phyloP scores from a whole-genome alignment of 2,113 vertebrate genomes.

The Butorides virescens region DNA sequence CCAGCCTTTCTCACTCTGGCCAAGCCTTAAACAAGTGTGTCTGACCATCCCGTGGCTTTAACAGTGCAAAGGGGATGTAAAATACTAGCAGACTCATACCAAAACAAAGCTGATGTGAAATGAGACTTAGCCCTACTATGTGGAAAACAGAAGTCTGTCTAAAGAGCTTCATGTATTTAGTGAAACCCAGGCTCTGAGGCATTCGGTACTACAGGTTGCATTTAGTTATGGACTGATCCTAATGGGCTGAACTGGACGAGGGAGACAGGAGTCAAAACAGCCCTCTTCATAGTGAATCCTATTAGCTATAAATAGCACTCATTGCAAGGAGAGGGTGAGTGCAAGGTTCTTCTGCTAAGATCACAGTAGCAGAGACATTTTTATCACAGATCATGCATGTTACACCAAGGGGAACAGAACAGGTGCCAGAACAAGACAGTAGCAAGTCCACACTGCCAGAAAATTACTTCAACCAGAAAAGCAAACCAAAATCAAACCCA shows the following conservation, averaged over 20 bases:
- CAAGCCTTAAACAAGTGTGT: background rate
- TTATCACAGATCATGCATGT: background rate
- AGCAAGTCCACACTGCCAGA: background rate
- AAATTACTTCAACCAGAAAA: background rate
- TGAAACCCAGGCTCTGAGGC: background rate
- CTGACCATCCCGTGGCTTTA: background rate
- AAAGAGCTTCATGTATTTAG: background rate
- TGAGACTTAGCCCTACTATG: background rate
- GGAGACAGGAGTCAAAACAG: background rate
- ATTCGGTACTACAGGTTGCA: rapidly evolving
- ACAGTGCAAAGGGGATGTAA: background rate
- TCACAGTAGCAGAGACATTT: background rate
- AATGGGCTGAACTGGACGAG: background rate
- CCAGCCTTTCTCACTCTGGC: background rate
- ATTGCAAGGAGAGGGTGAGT: background rate
- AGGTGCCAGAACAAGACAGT: background rate
- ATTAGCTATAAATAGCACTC: constrained; percentile 19
- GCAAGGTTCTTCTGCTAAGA: background rate
- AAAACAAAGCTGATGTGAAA: background rate
- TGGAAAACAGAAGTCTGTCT: background rate
- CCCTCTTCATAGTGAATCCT: constrained; percentile 8
- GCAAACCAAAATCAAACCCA: background rate
- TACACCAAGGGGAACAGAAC: background rate
- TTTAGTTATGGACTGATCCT: background rate
- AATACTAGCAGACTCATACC: background rate